Evolutionary conservation across 2,113 vertebrate genomes (phyloP).

Genomic region (Antidorcas marsupialis): DNA sequence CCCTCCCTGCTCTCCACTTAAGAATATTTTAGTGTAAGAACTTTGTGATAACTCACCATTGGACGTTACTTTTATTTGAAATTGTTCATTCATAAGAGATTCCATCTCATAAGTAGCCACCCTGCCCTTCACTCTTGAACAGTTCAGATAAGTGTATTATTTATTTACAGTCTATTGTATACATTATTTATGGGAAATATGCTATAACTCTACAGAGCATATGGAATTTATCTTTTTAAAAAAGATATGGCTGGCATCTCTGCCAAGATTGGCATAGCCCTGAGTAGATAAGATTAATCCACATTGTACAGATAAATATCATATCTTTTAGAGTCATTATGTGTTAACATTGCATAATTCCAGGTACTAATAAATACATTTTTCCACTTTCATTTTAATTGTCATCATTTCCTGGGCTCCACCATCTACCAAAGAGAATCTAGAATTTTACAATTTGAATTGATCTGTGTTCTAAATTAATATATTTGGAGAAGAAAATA

Average conservation of each 20-base stretch:
- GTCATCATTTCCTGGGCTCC: conserved; percentile 10
- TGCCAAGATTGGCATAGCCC: neutral
- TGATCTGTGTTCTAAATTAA: conserved; percentile 13
- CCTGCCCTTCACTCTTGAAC: conserved; percentile 49
- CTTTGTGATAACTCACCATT: neutral
- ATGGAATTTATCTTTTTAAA: conserved; percentile 43
- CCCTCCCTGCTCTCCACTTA: neutral
- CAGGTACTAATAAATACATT: neutral
- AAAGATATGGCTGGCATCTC: neutral
- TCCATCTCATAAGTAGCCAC: neutral
- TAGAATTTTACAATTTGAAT: neutral
- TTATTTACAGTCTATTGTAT: conserved; percentile 53
- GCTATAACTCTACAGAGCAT: conserved; percentile 4
- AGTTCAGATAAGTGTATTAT: conserved; percentile 48
- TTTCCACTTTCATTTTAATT: conserved; percentile 39
- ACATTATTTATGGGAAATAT: conserved; percentile 58
- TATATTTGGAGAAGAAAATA: neutral
- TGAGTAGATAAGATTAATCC: conserved; percentile 22
- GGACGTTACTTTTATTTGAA: conserved; percentile 44
- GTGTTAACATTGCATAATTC: neutral
- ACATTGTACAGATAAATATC: neutral
- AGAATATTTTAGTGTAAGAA: neutral
- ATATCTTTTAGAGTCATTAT: neutral
- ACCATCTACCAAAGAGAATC: conserved; percentile 20
- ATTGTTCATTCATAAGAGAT: conserved; percentile 26